Conservation (phyloP, 2,113 vertebrate genomes). For the Leiothrix lutea region DNA sequence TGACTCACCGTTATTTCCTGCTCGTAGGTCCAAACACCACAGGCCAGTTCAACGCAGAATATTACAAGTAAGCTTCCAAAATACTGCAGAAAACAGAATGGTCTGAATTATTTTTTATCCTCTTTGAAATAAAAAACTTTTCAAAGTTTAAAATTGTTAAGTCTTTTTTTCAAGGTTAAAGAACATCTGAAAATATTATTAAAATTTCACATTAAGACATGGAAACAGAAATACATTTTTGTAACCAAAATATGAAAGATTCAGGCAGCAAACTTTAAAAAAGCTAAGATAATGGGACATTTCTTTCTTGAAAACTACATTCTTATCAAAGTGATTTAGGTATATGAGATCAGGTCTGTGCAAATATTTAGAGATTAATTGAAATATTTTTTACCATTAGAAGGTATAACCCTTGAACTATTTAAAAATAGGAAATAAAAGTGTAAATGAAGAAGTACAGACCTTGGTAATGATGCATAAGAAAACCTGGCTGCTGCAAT, state of each 20-base stretch:
- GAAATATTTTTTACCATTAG: neutral
- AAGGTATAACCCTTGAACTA: neutral
- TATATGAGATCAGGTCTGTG: neutral
- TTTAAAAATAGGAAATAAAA: neutral
- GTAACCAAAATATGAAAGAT: neutral
- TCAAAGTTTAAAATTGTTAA: neutral
- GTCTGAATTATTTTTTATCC: neutral
- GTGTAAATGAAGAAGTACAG: neutral
- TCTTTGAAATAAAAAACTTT: neutral
- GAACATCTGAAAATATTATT: neutral
- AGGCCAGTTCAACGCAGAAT: conserved; percentile 94
- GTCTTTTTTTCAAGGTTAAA: neutral
- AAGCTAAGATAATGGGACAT: neutral
- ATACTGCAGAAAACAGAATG: conserved; percentile 80
- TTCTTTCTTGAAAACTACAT: neutral
- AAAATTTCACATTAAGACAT: neutral
- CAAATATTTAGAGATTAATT: neutral
- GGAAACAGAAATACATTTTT: neutral
- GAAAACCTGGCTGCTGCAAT: neutral
- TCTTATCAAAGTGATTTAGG: neutral
- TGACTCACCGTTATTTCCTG: conserved; percentile 85
- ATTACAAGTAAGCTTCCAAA: conserved; percentile 94
- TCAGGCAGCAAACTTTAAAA: neutral
- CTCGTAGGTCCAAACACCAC: conserved; percentile 95
- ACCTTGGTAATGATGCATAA: neutral